These are phyloP conservation scores for Epizoanthus fatuus DNA, from an alignment of 92 coral and sea anemone species.

Conservation along the genomic window DNA sequence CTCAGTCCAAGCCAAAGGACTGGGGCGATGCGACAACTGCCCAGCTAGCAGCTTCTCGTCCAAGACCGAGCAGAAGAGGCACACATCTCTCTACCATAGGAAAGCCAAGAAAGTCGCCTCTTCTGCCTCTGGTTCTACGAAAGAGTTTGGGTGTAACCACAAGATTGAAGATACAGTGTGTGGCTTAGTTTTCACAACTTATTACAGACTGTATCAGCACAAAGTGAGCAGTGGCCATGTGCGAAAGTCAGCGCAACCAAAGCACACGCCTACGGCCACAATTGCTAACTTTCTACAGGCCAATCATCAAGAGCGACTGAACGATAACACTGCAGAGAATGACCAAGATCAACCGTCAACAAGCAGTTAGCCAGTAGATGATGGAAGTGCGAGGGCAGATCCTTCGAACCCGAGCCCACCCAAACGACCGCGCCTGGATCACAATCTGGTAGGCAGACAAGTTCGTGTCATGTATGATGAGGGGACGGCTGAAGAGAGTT, in stretches of 20 bases:
- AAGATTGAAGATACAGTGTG: conserved; percentile 4
- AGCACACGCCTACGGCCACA: conserved; percentile 11
- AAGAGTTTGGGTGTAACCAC: conserved; percentile 9
- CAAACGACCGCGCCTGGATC: conserved; percentile 9
- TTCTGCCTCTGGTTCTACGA: conserved; percentile 9
- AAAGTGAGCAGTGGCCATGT: conserved; percentile 15
- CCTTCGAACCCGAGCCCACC: conserved; percentile 1
- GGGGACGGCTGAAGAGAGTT: conserved; percentile 12
- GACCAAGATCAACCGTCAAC: conserved; percentile 3
- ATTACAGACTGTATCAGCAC: conserved; percentile 30
- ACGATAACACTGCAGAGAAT: conserved; percentile 1
- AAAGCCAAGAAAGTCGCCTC: conserved; percentile 5
- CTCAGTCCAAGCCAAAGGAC: conserved; percentile 23
- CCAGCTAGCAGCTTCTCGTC: conserved; percentile 29
- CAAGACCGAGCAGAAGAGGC: conserved; percentile 36
- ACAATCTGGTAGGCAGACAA: conserved; percentile 9
- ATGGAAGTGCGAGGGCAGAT: not conserved
- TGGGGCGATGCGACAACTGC: conserved; percentile 32
- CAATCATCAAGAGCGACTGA: conserved; percentile 22
- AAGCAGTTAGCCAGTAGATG: not conserved
- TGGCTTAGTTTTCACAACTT: conserved; percentile 24
- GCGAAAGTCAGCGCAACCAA: conserved; percentile 23
- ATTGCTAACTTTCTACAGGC: conserved; percentile 34
- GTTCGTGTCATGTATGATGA: conserved; percentile 8
- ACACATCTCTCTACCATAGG: conserved; percentile 3